phyloP scores from a whole-genome alignment of 2,797 vertebrate genomes.

The Harpagifer antarcticus region DNA sequence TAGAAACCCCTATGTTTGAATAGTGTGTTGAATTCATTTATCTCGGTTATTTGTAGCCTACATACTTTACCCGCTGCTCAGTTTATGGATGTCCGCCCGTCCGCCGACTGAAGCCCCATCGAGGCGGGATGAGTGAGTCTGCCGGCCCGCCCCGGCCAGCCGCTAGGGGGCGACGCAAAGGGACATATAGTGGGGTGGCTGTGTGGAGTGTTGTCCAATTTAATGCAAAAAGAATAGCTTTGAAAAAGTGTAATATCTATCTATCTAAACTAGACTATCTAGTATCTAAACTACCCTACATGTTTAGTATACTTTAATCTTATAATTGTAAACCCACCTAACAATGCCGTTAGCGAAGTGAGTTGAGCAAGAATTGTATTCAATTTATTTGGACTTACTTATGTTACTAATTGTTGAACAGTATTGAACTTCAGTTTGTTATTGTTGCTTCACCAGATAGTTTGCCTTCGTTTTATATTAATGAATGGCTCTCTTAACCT shows the following conservation, averaged over 20 bases:
- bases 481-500: too few species aligned
- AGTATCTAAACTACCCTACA: neutral
- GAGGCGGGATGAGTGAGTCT: constrained; percentile 35
- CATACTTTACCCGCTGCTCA: constrained; percentile 1
- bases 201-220: neutral
- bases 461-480: neutral
- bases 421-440: neutral
- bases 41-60: neutral
- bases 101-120: constrained; percentile 8
- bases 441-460: neutral
- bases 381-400: too few species aligned
- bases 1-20: neutral
- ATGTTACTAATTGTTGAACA: too few species aligned
- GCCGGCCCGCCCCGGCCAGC: neutral
- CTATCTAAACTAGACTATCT: neutral
- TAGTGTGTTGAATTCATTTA: rapidly evolving
- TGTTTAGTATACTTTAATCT: neutral
- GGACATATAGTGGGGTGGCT: neutral
- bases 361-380: neutral
- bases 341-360: neutral
- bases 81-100: constrained; percentile 10
- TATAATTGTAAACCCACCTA: neutral
- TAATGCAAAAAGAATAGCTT: neutral
- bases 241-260: neutral
- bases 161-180: constrained; percentile 44